phyloP scores from a whole-genome alignment of 1,140 invertebrate genomes.

The Leucophenga varia region DNA sequence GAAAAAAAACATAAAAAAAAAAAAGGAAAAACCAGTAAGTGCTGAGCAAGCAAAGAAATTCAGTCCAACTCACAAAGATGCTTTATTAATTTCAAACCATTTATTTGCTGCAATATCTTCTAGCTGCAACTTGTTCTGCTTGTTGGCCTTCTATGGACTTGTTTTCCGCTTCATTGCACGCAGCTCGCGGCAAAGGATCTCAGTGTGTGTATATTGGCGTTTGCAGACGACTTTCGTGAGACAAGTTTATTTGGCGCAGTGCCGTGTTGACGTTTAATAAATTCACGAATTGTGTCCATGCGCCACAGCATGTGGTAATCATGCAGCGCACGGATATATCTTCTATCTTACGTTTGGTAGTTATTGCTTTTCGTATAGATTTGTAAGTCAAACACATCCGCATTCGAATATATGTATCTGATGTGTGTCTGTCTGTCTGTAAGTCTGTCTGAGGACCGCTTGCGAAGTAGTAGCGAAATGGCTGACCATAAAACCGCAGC shows the following conservation, averaged over 20 bases:
- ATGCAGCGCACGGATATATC: too few relatives aligned
- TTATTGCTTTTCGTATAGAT: too few relatives aligned
- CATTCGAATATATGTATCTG: too few relatives aligned
- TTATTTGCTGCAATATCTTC: slow-evolving; percentile 39
- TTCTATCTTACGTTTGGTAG: too few relatives aligned
- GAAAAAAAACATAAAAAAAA: too few relatives aligned
- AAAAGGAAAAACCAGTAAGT: too few relatives aligned
- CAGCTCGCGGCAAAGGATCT: not conserved
- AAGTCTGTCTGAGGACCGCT: too few relatives aligned
- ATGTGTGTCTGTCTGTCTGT: too few relatives aligned
- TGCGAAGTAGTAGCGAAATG: too few relatives aligned
- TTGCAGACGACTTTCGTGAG: slow-evolving; percentile 31
- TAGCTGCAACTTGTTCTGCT: not conserved
- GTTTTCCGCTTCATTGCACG: too few relatives aligned
- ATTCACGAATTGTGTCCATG: slow-evolving; percentile 51
- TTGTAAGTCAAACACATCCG: too few relatives aligned
- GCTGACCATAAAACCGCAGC: too few relatives aligned
- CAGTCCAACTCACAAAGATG: slow-evolving; percentile 28
- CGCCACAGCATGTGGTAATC: slow-evolving; percentile 42
- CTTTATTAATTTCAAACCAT: slow-evolving; percentile 53
- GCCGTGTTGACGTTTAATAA: slow-evolving; percentile 54
- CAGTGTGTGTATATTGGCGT: not conserved
- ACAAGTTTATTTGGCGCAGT: slow-evolving; percentile 54
- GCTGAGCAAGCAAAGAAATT: slow-evolving; percentile 15
- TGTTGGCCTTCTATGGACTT: slow-evolving; percentile 4